Base-by-base conservation (phyloP, 2,797 vertebrate species). In the Scarus forsteni region DNA sequence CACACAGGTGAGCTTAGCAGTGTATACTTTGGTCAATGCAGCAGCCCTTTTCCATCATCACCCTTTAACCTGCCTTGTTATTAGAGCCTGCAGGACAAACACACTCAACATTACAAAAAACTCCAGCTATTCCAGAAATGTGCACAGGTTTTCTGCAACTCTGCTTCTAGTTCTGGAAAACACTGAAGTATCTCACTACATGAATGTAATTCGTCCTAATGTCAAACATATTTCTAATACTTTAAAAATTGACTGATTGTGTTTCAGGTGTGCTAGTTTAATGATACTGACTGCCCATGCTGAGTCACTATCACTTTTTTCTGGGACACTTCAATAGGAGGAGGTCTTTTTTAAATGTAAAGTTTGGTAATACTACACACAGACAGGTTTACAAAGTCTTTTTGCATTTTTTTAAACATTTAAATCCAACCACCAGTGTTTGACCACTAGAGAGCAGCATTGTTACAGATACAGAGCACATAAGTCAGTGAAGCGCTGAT, bases 371-470 rank as follows among this genome's bases (percentile, higher is more conserved):
- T 15, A 55, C 27, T 27, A 4, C 27, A 27, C 4, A 27, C 27
- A 27, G 27, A 27, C 27, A 27, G 27, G 27, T 27, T 27, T 27
- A 27, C 4, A 2, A 27, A 27, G 27, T 27, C 27, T 27, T 27
- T 27, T 27, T 2, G 2, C 2, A 27, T 27, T 27, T 27, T 27
- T 58, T 45, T 51, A 55, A 11, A 40, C 7, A 34, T 54, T 5
- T 35, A 7, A 16, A 34, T 12, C 61, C 16, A 67, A 85, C 57
- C 8, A 50, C 51, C 60, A 36, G 1, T 8, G n/a, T 74, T 72
- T 38, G 8, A 50, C 86, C 91, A 85, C 89, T 69, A 64, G 88
- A 38, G 4, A 80, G 87, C 73, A 90, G 86, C 62, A 90, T 36
- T 63, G 81, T 77, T 70, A 70, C 77, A 60, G 54, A 18, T 53